Conservation (phyloP, 2,113 vertebrate species). For the Gallinago undulata region DNA sequence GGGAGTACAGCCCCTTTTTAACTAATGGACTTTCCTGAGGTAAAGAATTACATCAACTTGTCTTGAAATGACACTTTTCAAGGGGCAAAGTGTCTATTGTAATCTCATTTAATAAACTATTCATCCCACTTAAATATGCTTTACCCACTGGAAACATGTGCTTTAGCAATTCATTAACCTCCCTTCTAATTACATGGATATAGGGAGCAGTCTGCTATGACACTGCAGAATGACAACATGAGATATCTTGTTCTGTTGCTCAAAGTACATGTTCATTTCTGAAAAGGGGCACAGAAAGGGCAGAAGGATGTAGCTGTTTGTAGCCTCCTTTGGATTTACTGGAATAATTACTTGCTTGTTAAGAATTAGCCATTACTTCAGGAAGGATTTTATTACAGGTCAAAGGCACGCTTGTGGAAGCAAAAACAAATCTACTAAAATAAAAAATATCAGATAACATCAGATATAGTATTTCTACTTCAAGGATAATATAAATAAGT, state of each 20-base stretch:
- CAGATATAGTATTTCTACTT: neutral
- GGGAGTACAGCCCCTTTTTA: neutral
- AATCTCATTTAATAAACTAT: slow-evolving; percentile 11
- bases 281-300: neutral
- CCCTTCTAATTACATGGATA: neutral
- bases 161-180: slow-evolving; percentile 15
- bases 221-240: neutral
- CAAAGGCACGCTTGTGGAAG: neutral
- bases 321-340: neutral
- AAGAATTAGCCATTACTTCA: slow-evolving; percentile 15
- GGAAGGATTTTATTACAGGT: slow-evolving; percentile 33
- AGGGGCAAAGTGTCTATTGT: neutral
- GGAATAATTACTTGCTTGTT: neutral
- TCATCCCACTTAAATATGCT: neutral
- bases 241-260: neutral
- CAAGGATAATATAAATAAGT: slow-evolving; percentile 6
- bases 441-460: slow-evolving; percentile 32
- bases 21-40: neutral
- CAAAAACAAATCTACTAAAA: neutral
- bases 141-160: neutral
- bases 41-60: neutral
- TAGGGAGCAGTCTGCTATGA: neutral
- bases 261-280: neutral
- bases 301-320: neutral
- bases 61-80: neutral